Conservation (phyloP, 92 coral and sea anemone species). For the Zoanthus sansibaricus region DNA sequence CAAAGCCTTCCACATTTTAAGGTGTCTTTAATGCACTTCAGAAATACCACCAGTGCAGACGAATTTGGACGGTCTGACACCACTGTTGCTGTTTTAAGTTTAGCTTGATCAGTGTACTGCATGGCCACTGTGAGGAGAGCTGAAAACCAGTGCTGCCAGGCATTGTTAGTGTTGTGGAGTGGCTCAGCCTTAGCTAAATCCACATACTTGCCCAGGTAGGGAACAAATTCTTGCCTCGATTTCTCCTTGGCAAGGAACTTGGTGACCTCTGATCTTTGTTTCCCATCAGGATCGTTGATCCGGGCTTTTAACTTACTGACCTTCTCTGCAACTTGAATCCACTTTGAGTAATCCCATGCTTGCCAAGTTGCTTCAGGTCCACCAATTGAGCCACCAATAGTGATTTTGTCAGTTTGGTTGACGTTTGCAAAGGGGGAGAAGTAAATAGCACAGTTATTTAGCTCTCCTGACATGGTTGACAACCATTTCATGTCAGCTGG, state of each 20-base stretch:
- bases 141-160: slow-evolving; percentile 75
- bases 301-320: slow-evolving; percentile 43
- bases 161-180: slow-evolving; percentile 72
- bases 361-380: slow-evolving; percentile 1
- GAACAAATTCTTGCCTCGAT: slow-evolving; percentile 68
- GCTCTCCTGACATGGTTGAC: slow-evolving; percentile 3
- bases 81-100: slow-evolving; percentile 52
- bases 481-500: background rate
- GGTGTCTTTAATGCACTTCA: slow-evolving; percentile 43
- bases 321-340: slow-evolving; percentile 44
- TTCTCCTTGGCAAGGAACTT: slow-evolving; percentile 49
- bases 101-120: slow-evolving; percentile 48
- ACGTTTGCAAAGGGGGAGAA: background rate
- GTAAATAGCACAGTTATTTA: background rate
- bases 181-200: slow-evolving; percentile 67
- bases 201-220: slow-evolving; percentile 71
- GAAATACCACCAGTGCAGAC: slow-evolving; percentile 5
- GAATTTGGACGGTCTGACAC: slow-evolving; percentile 31
- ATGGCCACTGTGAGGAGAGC: slow-evolving; percentile 51
- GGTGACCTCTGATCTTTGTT: slow-evolving; percentile 41
- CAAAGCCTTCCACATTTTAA: slow-evolving; percentile 41
- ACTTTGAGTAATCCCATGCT: slow-evolving; percentile 22
- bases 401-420: background rate
- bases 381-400: background rate
- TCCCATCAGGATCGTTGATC: background rate